These are phyloP conservation scores for Python bivittatus DNA, from an alignment of 2,113 vertebrate genomes.

Conservation along the genomic window DNA sequence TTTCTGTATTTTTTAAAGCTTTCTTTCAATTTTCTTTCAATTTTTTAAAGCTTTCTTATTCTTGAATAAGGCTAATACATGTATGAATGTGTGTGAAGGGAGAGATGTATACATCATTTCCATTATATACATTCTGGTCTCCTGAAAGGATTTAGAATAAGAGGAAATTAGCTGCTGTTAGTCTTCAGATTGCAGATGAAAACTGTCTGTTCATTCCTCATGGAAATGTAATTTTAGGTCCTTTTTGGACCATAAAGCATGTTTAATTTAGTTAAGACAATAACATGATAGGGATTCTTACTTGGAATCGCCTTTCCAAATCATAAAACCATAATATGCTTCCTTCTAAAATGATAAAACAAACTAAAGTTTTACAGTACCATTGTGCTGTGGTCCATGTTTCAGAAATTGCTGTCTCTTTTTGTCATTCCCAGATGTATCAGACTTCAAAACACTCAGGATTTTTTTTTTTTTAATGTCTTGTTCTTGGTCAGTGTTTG, in stretches of 20 bases:
- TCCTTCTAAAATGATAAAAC: conserved; percentile 14
- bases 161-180: background rate
- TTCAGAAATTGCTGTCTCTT: background rate
- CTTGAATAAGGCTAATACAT: background rate
- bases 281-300: background rate
- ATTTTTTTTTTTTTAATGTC: background rate
- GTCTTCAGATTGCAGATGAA: background rate
- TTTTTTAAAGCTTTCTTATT: conserved; percentile 21
- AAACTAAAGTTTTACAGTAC: background rate
- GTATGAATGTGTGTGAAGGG: background rate
- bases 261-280: conserved; percentile 37
- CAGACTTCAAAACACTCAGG: background rate
- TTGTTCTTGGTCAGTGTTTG: conserved; percentile 75
- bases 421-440: background rate
- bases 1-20: conserved; percentile 24
- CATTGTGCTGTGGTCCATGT: too few relatives aligned
- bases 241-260: conserved; percentile 3
- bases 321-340: background rate
- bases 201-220: background rate
- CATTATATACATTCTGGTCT: background rate
- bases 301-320: conserved; percentile 10
- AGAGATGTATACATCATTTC: background rate
- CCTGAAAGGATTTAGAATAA: conserved; percentile 2
- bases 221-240: conserved; percentile 5
- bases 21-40: background rate